Base-by-base conservation (phyloP, 2,888 invertebrate species). In the Operophtera brumata region DNA sequence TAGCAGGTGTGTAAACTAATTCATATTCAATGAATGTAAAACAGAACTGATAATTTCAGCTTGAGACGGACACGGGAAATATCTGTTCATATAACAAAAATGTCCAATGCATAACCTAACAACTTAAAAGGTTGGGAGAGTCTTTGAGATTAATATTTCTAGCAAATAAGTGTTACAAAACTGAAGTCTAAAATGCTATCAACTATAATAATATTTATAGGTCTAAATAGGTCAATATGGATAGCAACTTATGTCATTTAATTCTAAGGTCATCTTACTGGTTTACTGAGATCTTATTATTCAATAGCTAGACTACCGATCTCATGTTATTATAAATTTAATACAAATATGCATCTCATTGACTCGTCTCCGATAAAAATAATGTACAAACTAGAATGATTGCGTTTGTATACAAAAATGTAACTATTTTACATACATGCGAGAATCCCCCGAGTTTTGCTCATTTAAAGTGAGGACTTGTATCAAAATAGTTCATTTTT, bases 381-480 rank as follows among this genome's bases (percentile, higher is more conserved):
- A 75, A 80, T 80, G 76, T 84, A 84, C 82, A 88, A 87, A 87
- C 80, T 80, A 79, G 56, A 82, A 82, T 87, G 86, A 88, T 87
- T 88, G 77, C 75, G 74, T 80, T 80, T 73, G 76, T 85, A 86
- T 73, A 84, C 82, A 81, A n/a, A 73, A 75, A 62, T 77, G 67
- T 72, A 71, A 78, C 71, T 85, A 86, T 86, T 81, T 80, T 86
- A 89, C 87, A 87, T 59, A 55, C 50, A 63, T 57, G 59, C 75
- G 75, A 74, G 69, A 75, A 71, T 65, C 71, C 67, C 70, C 72
- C 69, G 72, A 77, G 60, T 65, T 67, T 70, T 59, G 65, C 66
- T 68, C 64, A 59, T 70, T 62, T 63, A 72, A 64, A 63, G 59
- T 55, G 62, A 51, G 40, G 43, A 32, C 14, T 30, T 8, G 12